A percentile compares a stretch with the other conserved stretches of the same genome.
phyloP scores from a whole-genome alignment of 2,113 vertebrate genomes.

The Dasyornis broadbenti region DNA sequence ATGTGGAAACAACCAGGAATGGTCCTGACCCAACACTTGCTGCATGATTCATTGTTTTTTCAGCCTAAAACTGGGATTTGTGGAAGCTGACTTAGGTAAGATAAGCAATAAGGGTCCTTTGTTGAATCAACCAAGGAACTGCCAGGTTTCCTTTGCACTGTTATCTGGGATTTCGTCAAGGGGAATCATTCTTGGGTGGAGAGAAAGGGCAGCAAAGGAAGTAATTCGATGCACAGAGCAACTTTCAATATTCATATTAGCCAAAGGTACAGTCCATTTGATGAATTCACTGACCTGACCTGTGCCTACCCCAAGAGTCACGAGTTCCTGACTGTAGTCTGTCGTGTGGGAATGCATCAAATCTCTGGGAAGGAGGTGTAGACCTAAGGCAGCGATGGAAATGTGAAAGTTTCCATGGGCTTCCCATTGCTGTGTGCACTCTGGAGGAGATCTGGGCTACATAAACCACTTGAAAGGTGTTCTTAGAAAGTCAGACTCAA shows the following conservation, averaged over 20 bases:
- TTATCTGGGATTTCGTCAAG: not conserved
- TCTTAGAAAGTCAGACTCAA: not conserved
- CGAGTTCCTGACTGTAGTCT: not conserved
- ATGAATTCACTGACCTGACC: not conserved
- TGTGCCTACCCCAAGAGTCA: not conserved
- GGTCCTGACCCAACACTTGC: not conserved
- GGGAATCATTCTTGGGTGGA: not conserved
- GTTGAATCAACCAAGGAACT: not conserved
- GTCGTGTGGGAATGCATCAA: not conserved
- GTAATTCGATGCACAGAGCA: not conserved
- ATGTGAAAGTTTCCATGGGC: not conserved
- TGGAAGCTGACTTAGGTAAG: not conserved
- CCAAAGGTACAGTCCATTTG: not conserved
- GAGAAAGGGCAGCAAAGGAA: not conserved
- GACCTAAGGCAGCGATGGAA: not conserved
- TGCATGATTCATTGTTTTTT: not conserved
- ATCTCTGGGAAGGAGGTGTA: not conserved
- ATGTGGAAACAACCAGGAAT: slow-evolving; percentile 46
- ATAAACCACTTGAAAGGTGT: not conserved
- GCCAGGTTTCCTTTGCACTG: not conserved
- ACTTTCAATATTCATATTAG: not conserved
- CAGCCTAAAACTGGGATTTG: not conserved
- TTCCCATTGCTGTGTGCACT: not conserved
- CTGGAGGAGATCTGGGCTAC: not conserved
- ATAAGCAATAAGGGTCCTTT: not conserved